Percentiles rank a stretch among this genome's conserved stretches.
These are phyloP conservation scores for Leptopterna dolabrata DNA, from an alignment of 2,888 invertebrate genomes.

Conservation along the genomic window DNA sequence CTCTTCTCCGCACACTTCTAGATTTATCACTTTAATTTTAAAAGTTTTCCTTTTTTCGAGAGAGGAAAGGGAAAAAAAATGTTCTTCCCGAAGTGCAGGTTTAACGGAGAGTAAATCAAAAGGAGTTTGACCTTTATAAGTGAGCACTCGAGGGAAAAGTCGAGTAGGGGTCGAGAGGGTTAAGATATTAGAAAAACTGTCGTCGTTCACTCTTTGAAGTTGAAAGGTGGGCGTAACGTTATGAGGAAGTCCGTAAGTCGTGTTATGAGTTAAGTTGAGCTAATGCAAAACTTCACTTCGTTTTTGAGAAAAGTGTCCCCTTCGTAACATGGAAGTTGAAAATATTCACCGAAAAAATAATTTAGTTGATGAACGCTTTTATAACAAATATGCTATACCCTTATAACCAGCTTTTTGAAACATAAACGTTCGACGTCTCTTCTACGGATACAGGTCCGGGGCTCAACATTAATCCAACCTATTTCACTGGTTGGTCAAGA, in stretches of 20 bases:
- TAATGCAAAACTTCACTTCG: not conserved
- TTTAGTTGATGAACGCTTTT: not conserved
- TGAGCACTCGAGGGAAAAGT: constrained; percentile 4
- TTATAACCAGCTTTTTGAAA: no score
- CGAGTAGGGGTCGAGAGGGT: constrained; percentile 9
- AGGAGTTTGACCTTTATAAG: constrained; percentile 33
- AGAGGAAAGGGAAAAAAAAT: constrained; percentile 1
- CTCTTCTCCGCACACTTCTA: constrained; percentile 13
- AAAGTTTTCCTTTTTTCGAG: constrained; percentile 30
- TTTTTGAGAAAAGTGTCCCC: no score
- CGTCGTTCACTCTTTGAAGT: not conserved
- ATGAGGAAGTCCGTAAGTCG: not conserved
- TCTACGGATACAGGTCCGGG: no score
- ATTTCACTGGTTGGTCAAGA: no score
- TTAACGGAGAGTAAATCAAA: constrained; percentile 40
- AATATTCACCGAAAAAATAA: not conserved
- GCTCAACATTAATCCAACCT: no score
- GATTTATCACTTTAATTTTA: constrained; percentile 48
- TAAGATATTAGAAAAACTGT: constrained; percentile 32
- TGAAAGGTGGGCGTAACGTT: not conserved
- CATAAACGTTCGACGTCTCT: no score
- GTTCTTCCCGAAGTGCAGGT: constrained; percentile 36
- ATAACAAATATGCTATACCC: no score
- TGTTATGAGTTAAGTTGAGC: constrained; percentile 3
- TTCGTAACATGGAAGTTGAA: no score